Conservation (phyloP, 2,113 vertebrate species). For the Shinisaurus crocodilurus region DNA sequence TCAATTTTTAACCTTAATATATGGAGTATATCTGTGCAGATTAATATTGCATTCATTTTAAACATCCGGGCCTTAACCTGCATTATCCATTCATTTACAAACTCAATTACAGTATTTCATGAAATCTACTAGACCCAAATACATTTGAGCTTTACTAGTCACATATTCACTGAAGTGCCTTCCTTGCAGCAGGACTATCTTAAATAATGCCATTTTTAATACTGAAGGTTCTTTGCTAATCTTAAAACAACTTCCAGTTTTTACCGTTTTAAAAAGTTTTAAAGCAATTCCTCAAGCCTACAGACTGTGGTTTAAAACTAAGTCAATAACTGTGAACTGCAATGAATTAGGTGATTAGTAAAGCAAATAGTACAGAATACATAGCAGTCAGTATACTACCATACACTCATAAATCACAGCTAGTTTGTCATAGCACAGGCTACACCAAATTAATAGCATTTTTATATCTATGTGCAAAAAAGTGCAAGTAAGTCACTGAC, state of each 20-base stretch:
- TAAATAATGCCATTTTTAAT: slow-evolving; percentile 84
- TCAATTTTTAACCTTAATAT: slow-evolving; percentile 77
- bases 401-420: slow-evolving; percentile 81
- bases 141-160: slow-evolving; percentile 88
- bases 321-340: slow-evolving; percentile 84
- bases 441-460: slow-evolving; percentile 84
- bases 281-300: slow-evolving; percentile 86
- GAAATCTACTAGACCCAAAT: slow-evolving; percentile 80
- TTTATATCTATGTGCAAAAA: slow-evolving; percentile 86
- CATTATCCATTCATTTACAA: slow-evolving; percentile 77
- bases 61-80: slow-evolving; percentile 83
- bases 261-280: slow-evolving; percentile 79
- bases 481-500: slow-evolving; percentile 91
- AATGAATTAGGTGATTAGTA: slow-evolving; percentile 95
- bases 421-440: slow-evolving; percentile 77
- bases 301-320: slow-evolving; percentile 80
- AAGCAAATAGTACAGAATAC: slow-evolving; percentile 87
- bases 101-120: slow-evolving; percentile 81
- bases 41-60: slow-evolving; percentile 85
- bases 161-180: slow-evolving; percentile 89
- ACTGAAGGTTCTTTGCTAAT: slow-evolving; percentile 84
- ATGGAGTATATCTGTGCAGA: slow-evolving; percentile 80
- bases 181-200: slow-evolving; percentile 80
- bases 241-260: slow-evolving; percentile 83
- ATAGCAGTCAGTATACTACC: slow-evolving; percentile 90